Conservation (phyloP, 2,888 invertebrate genomes). For the Gari tellinella region DNA sequence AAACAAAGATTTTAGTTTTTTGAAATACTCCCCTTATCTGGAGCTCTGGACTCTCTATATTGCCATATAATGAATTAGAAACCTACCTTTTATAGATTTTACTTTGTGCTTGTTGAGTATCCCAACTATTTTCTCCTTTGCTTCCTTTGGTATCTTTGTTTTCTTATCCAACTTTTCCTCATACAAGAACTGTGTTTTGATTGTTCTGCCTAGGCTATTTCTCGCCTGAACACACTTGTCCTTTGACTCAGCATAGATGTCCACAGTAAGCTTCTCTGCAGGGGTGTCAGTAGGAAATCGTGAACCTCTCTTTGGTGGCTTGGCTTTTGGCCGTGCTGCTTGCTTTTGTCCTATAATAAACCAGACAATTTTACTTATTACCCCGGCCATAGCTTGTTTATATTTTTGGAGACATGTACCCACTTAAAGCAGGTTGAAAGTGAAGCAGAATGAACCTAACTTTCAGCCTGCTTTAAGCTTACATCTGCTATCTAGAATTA, state of each 20-base stretch:
- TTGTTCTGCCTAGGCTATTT: slow-evolving; percentile 38
- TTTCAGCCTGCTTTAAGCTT: too few relatives aligned
- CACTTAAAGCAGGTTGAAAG: too few relatives aligned
- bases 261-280: slow-evolving; percentile 12
- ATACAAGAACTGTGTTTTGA: slow-evolving; percentile 47
- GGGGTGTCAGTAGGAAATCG: slow-evolving; percentile 19
- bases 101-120: slow-evolving; percentile 22
- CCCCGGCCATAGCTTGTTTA: too few relatives aligned
- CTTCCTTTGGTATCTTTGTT: slow-evolving; percentile 9
- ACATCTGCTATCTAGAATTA: too few relatives aligned
- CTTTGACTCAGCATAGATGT: slow-evolving; percentile 26
- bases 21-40: too few relatives aligned
- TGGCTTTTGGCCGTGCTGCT: too few relatives aligned
- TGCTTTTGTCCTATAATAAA: too few relatives aligned
- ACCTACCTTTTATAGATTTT: slow-evolving; percentile 32
- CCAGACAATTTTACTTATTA: too few relatives aligned
- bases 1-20: too few relatives aligned
- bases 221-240: slow-evolving; percentile 27
- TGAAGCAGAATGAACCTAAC: too few relatives aligned
- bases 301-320: not conserved
- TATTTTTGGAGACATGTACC: too few relatives aligned
- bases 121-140: slow-evolving; percentile 30
- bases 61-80: not conserved
- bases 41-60: too few relatives aligned
- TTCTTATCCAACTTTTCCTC: slow-evolving; percentile 32